Evolutionary conservation across 2,888 invertebrate species (phyloP).

Genomic region (Plagodis pulveraria): DNA sequence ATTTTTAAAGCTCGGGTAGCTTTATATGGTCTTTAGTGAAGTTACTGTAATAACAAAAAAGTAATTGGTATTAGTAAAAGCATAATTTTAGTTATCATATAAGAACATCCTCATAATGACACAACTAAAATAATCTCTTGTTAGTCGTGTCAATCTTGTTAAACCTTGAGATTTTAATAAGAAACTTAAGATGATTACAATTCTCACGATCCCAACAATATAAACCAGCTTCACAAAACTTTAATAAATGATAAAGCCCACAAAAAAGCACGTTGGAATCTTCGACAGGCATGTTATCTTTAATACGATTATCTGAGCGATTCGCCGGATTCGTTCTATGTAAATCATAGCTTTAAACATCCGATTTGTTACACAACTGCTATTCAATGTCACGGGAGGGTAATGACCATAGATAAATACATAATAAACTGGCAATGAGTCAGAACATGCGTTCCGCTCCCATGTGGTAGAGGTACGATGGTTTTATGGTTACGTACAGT

Average conservation of each 20-base stretch:
- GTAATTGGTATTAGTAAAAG: too few species aligned
- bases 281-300: constrained; percentile 6
- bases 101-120: too few species aligned
- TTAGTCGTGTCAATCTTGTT: too few species aligned
- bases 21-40: not conserved
- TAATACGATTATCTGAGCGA: constrained; percentile 17
- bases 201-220: constrained; percentile 14
- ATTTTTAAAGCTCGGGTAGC: not conserved
- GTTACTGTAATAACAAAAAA: not conserved
- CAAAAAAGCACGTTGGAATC: constrained; percentile 6
- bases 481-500: constrained; percentile 35
- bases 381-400: constrained; percentile 35
- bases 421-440: constrained; percentile 26
- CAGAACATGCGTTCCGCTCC: constrained; percentile 47
- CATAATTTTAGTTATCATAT: too few species aligned
- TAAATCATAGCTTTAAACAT: constrained; percentile 31
- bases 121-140: too few species aligned
- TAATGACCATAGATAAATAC: constrained; percentile 39
- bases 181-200: not conserved
- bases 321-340: constrained; percentile 36
- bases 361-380: constrained; percentile 30
- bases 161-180: too few species aligned
- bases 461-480: constrained; percentile 36
- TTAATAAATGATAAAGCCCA: too few species aligned
- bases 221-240: too few species aligned